A percentile compares a stretch with the other conserved stretches of the same genome.
phyloP scores from a whole-genome alignment of 2,113 vertebrate species.

The Forbesichthys papilliferus region DNA sequence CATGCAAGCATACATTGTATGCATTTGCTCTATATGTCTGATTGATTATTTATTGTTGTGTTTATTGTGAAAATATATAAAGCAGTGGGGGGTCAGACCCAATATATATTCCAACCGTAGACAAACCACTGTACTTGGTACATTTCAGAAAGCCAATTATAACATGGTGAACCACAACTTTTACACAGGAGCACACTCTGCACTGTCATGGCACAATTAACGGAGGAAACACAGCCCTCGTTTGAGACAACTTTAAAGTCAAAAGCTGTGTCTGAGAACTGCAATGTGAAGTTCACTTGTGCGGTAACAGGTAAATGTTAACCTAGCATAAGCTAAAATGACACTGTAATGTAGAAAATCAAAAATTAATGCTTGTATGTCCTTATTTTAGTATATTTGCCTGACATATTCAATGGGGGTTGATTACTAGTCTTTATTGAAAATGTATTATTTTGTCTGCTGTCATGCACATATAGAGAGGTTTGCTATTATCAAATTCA shows the following conservation, averaged over 20 bases:
- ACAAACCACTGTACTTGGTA: not conserved
- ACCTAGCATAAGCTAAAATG: not conserved
- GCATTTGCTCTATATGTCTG: not conserved
- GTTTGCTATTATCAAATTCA: no score
- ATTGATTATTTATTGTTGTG: no score
- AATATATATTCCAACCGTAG: not conserved
- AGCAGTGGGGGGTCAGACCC: not conserved
- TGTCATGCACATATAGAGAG: no score
- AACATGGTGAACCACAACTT: constrained; percentile 12
- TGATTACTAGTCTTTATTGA: no score
- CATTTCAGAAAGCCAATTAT: not conserved
- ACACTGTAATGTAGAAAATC: not conserved
- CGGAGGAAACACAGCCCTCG: constrained; percentile 91
- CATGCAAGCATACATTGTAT: not conserved
- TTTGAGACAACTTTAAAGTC: constrained; percentile 94
- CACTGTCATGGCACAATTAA: constrained; percentile 92
- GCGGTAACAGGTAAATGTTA: constrained; percentile 86
- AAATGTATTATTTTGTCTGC: no score
- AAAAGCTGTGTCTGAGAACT: constrained; percentile 87
- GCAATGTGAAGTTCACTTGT: constrained; percentile 92
- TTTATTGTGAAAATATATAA: no score
- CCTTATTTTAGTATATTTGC: not conserved
- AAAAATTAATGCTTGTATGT: not conserved
- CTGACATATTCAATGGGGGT: no score
- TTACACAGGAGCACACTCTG: constrained; percentile 92